Base-by-base conservation (phyloP, 2,888 invertebrate genomes). In the Serripes groenlandicus region DNA sequence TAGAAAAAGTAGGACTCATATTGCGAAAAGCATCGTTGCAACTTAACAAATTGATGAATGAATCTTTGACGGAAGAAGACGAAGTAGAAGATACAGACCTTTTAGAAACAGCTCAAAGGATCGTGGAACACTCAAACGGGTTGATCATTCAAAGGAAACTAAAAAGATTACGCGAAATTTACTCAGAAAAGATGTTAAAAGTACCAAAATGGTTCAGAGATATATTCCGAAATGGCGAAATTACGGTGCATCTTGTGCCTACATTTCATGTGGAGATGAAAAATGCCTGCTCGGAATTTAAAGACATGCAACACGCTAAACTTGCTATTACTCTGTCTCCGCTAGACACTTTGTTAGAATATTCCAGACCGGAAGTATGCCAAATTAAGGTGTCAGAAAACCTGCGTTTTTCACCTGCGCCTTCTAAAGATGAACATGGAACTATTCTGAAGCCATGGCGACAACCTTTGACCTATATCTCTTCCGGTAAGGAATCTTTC, bases 181-280 rank as follows among this genome's bases (percentile, higher is more conserved):
- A 66, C 66, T 4, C 5, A 21, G 62, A 11, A 23, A 66, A 34
- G 30, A 34, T 35, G 7, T n/a, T 4, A 3, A 30, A 35, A 18
- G n/a, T 66, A 18, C 66, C 66, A 35, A 21, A 30, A 23, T 66
- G 66, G 66, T 66, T 66, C 35, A 32, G 66, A n/a, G 18, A 34
- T 7, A 11, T 66, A 3, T 66, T 66, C 35, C 32, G 35, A 21
- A 35, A 35, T 11, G 66, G 66, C 5, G 15, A 18, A 5, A 15
- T 34, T 21, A n/a, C 35, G 15, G 9, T 66, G 32, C 5, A 66
- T 18, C 35, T 66, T 15, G 23, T 66, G 21, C 66, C 66, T 7
- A 66, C 66, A 5, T 66, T 66, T 66, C 18, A 5, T 3, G 21
- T 18, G 23, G 35, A 21, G 3, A 35, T 66, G 5, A 15, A 7